Base-by-base conservation (phyloP, 2,797 vertebrate species). In the Aselliscus stoliczkanus region DNA sequence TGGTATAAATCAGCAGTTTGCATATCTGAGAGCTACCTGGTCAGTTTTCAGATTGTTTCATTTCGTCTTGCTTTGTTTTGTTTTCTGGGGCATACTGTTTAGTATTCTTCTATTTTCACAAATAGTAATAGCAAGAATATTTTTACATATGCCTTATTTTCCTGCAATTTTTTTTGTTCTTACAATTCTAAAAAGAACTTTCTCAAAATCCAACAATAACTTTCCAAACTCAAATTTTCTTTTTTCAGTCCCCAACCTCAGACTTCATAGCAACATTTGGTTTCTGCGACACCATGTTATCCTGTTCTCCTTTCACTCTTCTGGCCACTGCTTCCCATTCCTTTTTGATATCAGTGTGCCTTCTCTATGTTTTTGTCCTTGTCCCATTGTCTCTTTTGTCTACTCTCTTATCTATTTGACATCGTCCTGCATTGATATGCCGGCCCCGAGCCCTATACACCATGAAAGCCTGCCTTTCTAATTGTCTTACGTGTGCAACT, bases 1-100 rank as follows among this genome's bases (percentile, higher is more conserved):
- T 97, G 96, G 97, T 93, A 96, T 87, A 80, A 95, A 88, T 96
- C 94, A 94, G 97, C 89, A 77, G 80, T 97, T 98, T 98, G 97
- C 92, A 92, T 95, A 97, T 93, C 82, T 88, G 85, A 96, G 81
- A 96, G 34, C 81, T 93, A 91, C 84, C 93, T 96, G 91, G 65
- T 87, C 96, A 81, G 23, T 90, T 85, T 81, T 15, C 15, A 67
- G 47, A 85, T 79, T 62, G 77, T 37, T 89, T 83, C 29, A 37
- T 83, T 89, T 94, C 17, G 47, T 93, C 72, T 34, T 27, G 4
- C n/a, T 81, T 83, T 82, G 18, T 81, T 81, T 93, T 79, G 23
- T 89, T 93, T 93, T 80, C 39, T 52, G 72, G 86, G 34, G 50
- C 54, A 77, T 18, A n/a, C 4, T 80, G 15, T 70, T 76, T 37